Conservation (phyloP, 2,113 vertebrate species). For the Chlamydotis undulata region DNA sequence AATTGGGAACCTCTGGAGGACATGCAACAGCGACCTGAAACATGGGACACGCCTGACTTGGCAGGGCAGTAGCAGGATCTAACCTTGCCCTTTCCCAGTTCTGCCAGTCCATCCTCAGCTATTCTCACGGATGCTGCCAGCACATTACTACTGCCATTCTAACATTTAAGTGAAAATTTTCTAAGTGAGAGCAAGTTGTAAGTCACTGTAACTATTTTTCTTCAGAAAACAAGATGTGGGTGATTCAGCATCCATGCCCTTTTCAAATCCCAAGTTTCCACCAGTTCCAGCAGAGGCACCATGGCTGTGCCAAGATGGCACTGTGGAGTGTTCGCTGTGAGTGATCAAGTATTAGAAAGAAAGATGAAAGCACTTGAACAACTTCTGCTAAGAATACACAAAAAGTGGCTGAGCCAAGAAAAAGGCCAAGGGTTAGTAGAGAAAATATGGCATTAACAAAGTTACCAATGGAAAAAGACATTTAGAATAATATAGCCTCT, state of each 20-base stretch:
- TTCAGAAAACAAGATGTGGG: not conserved
- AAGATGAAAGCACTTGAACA: not conserved
- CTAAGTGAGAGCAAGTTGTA: not conserved
- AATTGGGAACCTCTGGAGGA: not conserved
- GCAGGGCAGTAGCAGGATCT: not conserved
- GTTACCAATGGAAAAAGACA: not conserved
- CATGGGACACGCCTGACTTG: not conserved
- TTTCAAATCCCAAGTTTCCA: not conserved
- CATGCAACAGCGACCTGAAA: not conserved
- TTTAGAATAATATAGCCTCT: not conserved
- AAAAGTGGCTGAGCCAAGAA: not conserved
- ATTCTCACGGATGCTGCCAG: not conserved
- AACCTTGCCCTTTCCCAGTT: not conserved
- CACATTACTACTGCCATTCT: not conserved
- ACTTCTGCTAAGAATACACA: not conserved
- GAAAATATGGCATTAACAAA: not conserved
- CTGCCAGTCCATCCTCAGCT: not conserved
- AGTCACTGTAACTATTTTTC: not conserved
- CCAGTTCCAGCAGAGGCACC: not conserved
- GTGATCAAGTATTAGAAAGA: not conserved
- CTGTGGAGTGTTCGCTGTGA: not conserved
- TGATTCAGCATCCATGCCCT: slow-evolving; percentile 1
- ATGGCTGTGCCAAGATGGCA: not conserved
- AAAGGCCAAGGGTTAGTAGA: not conserved
- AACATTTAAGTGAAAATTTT: not conserved